Conservation (phyloP, 2,797 vertebrate species). For the Melanogrammus aeglefinus region DNA sequence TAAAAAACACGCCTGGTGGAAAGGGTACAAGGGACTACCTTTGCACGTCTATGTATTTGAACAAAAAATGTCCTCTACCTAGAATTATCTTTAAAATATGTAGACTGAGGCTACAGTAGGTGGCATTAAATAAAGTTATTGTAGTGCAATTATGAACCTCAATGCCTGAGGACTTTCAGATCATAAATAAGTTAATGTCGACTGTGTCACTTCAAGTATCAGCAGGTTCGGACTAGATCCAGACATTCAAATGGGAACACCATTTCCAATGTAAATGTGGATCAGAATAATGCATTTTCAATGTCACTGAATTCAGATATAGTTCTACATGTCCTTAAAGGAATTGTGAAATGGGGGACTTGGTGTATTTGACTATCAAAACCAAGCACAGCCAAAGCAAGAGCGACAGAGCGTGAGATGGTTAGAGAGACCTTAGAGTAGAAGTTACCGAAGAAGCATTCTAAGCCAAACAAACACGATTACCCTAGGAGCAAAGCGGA, state of each 20-base stretch:
- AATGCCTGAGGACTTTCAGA: neutral
- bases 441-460: conserved; percentile 25
- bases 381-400: conserved; percentile 14
- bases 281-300: neutral
- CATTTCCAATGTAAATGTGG: neutral
- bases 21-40: neutral
- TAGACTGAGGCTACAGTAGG: neutral
- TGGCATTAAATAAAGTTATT: neutral
- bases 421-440: conserved; percentile 10
- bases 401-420: conserved; percentile 5
- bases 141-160: neutral
- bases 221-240: neutral
- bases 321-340: neutral
- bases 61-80: neutral
- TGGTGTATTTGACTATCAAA: conserved; percentile 9
- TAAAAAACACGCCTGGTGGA: neutral
- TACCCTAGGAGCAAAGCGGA: conserved; percentile 57
- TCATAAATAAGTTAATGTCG: neutral
- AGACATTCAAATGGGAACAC: conserved; percentile 3
- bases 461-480: conserved; percentile 34
- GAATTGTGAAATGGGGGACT: neutral
- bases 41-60: neutral
- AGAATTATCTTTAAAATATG: neutral
- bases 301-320: neutral
- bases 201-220: neutral